Base-by-base conservation (phyloP, 2,888 invertebrate species). In the Eucera pruinosa region DNA sequence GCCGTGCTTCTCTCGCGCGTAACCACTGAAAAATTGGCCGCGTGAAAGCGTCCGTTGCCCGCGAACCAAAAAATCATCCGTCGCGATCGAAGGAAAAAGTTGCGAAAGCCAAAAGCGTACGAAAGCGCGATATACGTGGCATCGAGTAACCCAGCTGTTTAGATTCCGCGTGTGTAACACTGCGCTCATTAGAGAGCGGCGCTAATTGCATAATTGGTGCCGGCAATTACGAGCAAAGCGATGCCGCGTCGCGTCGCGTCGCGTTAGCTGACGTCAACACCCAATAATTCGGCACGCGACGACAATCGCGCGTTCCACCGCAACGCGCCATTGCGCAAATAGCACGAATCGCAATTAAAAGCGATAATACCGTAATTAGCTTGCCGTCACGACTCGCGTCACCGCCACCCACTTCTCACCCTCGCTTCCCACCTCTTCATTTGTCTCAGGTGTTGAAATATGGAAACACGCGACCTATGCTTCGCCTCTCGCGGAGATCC, bases 261-360 rank as follows among this genome's bases (percentile, higher is more conserved):
- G 81, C 80, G 55, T 73, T 68, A 78, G 72, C 81, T 92, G 90
- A 91, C 91, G 90, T 92, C 90, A 92, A 81, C 89, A 82, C 87
- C 81, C 86, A 91, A 91, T 92, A 91, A 91, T 91, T 91, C 82
- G 91, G 90, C 92, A 92, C 90, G 91, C 91, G 91, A 91, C 91
- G 89, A 85, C 87, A 87, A 88, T 89, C 87, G 88, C 87, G 88
- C 86, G 82, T 85, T 69, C 58, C 62, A 82, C 74, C 68, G 80
- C 80, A n/a, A n/a, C 81, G 70, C 78, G 82, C 81, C 83, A 76
- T 87, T 85, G 86, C 88, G 87, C 86, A 87, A 89, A 86, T 86
- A 82, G 82, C 89, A 83, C 84, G 87, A 87, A 87, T 88, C 86
- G 79, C 90, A 90, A 91, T 90, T 91, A 90, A 90, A 90, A 81